Percentiles rank a stretch among this genome's conserved stretches.
These are phyloP conservation scores for Myocastor coypus DNA, from an alignment of 2,113 vertebrate species.

Conservation along the genomic window DNA sequence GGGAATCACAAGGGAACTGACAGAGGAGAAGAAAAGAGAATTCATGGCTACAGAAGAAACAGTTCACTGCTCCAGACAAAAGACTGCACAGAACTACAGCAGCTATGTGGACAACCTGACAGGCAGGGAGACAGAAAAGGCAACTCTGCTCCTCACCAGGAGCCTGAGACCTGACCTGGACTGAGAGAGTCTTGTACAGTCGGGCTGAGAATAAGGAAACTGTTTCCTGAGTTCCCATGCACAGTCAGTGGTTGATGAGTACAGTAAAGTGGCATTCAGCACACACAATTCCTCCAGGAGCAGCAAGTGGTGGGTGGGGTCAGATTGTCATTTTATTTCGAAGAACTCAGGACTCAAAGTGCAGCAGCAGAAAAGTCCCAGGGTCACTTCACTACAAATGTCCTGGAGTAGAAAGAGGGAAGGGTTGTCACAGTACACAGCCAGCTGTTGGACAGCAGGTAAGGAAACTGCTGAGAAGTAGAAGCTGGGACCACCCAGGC, in stretches of 20 bases:
- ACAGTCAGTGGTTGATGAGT: not conserved
- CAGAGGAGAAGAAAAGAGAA: not conserved
- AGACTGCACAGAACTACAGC: not conserved
- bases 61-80: not conserved
- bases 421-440: too few species aligned
- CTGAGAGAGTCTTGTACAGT: not conserved
- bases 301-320: not conserved
- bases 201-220: not conserved
- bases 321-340: not conserved
- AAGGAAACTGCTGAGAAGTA: too few species aligned
- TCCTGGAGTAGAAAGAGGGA: not conserved
- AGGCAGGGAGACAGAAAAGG: not conserved
- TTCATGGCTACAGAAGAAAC: not conserved
- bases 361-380: not conserved
- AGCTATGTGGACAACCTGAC: not conserved
- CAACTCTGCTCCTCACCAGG: not conserved
- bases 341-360: not conserved
- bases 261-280: not conserved
- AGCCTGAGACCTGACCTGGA: not conserved
- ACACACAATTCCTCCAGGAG: not conserved
- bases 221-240: not conserved
- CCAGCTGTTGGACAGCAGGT: too few species aligned
- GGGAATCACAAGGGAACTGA: not conserved
- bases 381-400: not conserved
- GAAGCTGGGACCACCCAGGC: too few species aligned